Evolutionary conservation across 2,797 vertebrate species (phyloP).

Genomic region (Takifugu ocellatus): DNA sequence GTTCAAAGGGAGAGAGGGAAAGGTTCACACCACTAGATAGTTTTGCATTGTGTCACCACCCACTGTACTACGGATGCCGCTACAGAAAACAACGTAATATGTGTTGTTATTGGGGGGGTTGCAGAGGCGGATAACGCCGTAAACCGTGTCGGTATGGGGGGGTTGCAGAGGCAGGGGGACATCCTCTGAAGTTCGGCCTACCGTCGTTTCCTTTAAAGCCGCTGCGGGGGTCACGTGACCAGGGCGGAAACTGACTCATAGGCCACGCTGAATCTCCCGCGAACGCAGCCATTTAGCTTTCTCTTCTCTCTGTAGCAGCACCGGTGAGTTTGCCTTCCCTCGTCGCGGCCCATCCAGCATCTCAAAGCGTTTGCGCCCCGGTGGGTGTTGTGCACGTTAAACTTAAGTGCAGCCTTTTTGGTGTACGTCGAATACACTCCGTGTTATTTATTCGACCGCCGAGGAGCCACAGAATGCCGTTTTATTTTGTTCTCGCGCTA

Average conservation of each 20-base stretch:
- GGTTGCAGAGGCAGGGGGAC: no score
- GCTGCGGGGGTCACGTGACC: slow-evolving; percentile 71
- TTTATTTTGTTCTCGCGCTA: slow-evolving; percentile 39
- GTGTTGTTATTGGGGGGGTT: no score
- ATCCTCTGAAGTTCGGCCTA: no score
- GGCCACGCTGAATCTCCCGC: slow-evolving; percentile 77
- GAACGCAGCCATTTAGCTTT: slow-evolving; percentile 81
- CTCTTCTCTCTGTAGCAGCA: slow-evolving; percentile 63
- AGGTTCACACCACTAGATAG: no score
- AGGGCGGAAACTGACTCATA: slow-evolving; percentile 78
- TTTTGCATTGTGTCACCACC: no score
- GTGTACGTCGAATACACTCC: accelerated
- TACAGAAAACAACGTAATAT: no score
- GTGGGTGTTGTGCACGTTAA: not conserved
- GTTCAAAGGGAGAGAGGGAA: no score
- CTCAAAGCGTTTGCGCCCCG: slow-evolving; percentile 6
- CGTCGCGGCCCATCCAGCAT: not conserved
- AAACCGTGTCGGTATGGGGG: no score
- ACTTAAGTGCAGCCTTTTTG: not conserved
- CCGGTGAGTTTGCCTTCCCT: slow-evolving; percentile 61
- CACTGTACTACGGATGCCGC: no score
- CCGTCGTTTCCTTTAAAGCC: not conserved
- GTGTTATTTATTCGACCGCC: no score
- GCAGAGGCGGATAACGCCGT: no score
- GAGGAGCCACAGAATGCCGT: slow-evolving; percentile 12